Base-by-base conservation (phyloP, 1,140 invertebrate genomes). In the Dreissena rostriformis region DNA sequence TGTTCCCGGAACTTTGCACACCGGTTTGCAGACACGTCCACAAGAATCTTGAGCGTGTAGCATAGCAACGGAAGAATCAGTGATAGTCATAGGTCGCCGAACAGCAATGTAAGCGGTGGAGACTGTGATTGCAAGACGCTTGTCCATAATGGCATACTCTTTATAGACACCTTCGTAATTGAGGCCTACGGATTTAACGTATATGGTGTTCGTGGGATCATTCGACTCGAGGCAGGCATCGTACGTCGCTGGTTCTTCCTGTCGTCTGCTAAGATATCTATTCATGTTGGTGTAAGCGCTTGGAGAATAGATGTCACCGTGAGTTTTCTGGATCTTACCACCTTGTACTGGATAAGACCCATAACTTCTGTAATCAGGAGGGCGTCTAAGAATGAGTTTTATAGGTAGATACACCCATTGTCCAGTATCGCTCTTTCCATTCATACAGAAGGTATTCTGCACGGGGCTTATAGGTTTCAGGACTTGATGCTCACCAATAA, bases 101-200 rank as follows among this genome's bases (percentile, higher is more conserved):
- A 92, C 86, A 17, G 88, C 90, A 12, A 92, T 26, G 71, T 90
- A 91, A 24, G 90, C 87, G 17, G 89, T 91, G 29, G 87, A 78
- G 15, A 88, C 81, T 0, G 90, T 89, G 2, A 90, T 86, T 17
- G 91, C 88, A 57, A 90, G 80, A 22, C 91, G 78, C 65, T 84
- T 86, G 55, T 92, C 91, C 14, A 91, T 82, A 63, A 92, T 90
- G 28, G 91, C 86, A n/a, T 89, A 90, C 57, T 91, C 91, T 66
- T 90, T 91, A 73, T 92, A 92, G n/a, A 53, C 71, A 28, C 91
- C 91, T 22, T 90, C 86, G 67, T 92, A 92, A 73, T 91, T 91
- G n/a, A 91, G 65, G 10, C 91, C 91, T 29, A 82, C 81, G 24
- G 90, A 90, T 63, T 87, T 86, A 24, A 92, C 76, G 61, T 88